phyloP scores from a whole-genome alignment of 1,140 invertebrate species.

The Palaemon carinicauda region DNA sequence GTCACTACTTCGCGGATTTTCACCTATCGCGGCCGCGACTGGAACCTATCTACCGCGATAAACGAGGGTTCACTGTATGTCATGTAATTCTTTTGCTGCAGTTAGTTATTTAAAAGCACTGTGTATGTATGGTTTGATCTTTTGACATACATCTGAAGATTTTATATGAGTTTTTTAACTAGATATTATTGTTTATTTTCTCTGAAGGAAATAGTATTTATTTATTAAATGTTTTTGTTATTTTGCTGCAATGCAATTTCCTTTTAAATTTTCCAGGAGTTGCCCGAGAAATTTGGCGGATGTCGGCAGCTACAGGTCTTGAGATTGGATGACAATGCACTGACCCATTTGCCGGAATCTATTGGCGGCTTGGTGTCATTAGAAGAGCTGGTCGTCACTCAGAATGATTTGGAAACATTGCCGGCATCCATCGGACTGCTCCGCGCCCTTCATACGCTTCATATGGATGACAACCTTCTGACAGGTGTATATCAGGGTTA shows the following conservation, averaged over 20 bases:
- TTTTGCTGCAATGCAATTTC: background rate
- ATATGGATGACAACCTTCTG: constrained; percentile 88
- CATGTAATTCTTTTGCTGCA: too few species aligned
- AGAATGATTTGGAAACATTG: constrained; percentile 81
- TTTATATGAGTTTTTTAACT: too few species aligned
- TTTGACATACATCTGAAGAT: too few species aligned
- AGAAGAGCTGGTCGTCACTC: constrained; percentile 88
- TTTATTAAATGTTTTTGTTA: too few species aligned
- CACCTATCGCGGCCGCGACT: too few species aligned
- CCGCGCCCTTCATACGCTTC: constrained; percentile 84
- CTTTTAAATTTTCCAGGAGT: constrained; percentile 67
- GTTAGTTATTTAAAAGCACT: too few species aligned
- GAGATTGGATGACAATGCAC: constrained; percentile 87
- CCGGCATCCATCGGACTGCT: constrained; percentile 86
- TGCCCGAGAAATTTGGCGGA: constrained; percentile 81
- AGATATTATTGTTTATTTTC: too few species aligned
- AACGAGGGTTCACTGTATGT: too few species aligned
- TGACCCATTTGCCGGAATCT: constrained; percentile 81
- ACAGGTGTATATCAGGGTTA: constrained; percentile 68
- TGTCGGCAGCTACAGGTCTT: constrained; percentile 84
- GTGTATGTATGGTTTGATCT: too few species aligned
- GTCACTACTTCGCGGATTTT: too few species aligned
- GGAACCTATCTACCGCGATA: too few species aligned
- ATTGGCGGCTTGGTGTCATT: constrained; percentile 82
- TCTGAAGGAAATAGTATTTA: too few species aligned